Conservation (phyloP, 2,888 invertebrate genomes). For the Julus scanicus region DNA sequence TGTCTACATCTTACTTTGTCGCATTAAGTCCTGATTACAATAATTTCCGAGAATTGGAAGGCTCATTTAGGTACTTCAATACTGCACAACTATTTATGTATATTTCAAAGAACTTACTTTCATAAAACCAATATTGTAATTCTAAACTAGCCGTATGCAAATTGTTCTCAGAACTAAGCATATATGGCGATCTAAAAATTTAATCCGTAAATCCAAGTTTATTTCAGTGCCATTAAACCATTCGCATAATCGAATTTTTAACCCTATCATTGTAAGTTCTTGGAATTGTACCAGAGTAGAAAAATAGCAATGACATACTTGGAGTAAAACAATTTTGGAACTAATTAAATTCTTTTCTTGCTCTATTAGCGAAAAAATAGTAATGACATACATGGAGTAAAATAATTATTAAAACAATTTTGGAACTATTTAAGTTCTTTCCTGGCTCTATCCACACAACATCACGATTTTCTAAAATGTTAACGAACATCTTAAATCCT, state of each 20-base stretch:
- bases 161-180: not conserved
- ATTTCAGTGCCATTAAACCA: not conserved
- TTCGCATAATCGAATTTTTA: not conserved
- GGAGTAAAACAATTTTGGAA: too few relatives aligned
- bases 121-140: not conserved
- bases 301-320: too few relatives aligned
- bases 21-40: not conserved
- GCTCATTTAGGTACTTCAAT: not conserved
- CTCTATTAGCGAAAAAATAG: too few relatives aligned
- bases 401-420: too few relatives aligned
- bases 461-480: too few relatives aligned
- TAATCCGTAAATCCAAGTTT: not conserved
- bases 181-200: too few relatives aligned
- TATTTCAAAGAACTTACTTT: conserved; percentile 4
- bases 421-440: too few relatives aligned
- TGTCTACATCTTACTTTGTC: not conserved
- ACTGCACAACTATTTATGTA: not conserved
- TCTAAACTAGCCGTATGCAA: not conserved
- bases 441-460: too few relatives aligned
- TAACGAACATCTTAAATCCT: not conserved
- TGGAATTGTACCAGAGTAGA: too few relatives aligned
- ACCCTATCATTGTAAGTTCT: too few relatives aligned
- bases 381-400: too few relatives aligned
- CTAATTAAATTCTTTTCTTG: too few relatives aligned
- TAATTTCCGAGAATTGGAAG: not conserved